These are phyloP conservation scores for Calosoma granatense DNA, from an alignment of 1,140 invertebrate species.

Conservation along the genomic window DNA sequence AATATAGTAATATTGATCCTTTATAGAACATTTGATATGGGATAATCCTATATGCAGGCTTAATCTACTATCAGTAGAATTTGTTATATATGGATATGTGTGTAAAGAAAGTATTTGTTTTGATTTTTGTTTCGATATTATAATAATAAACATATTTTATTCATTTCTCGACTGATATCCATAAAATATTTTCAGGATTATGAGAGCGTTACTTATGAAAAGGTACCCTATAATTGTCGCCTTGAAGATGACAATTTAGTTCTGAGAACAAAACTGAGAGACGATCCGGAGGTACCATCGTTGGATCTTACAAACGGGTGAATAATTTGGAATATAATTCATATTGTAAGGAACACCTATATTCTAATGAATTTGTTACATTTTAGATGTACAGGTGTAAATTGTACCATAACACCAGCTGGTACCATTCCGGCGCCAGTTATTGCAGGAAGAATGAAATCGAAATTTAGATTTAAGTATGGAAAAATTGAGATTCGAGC, in stretches of 20 bases:
- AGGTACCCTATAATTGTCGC: background rate
- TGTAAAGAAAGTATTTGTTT: too few species aligned
- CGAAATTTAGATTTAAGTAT: slow-evolving; percentile 47
- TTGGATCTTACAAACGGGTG: slow-evolving; percentile 15
- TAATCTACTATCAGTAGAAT: too few species aligned
- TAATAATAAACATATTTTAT: too few species aligned
- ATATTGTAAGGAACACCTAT: background rate
- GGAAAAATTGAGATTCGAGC: slow-evolving; percentile 51
- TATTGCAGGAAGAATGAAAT: slow-evolving; percentile 52
- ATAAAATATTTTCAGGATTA: slow-evolving; percentile 25
- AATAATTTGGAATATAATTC: slow-evolving; percentile 5
- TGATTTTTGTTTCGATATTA: too few species aligned
- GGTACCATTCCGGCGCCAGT: slow-evolving; percentile 49
- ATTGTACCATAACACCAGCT: slow-evolving; percentile 38
- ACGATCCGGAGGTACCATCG: background rate
- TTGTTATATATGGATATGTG: too few species aligned
- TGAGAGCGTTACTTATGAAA: slow-evolving; percentile 19
- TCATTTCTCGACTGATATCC: too few species aligned
- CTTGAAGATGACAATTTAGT: slow-evolving; percentile 8
- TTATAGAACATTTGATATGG: too few species aligned
- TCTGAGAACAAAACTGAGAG: slow-evolving; percentile 12
- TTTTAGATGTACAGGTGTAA: slow-evolving; percentile 44
- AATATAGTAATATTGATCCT: too few species aligned
- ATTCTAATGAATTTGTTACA: background rate
- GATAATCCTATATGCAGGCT: too few species aligned